Conservation (phyloP, 2,888 invertebrate species). For the Metallyticus violacea region DNA sequence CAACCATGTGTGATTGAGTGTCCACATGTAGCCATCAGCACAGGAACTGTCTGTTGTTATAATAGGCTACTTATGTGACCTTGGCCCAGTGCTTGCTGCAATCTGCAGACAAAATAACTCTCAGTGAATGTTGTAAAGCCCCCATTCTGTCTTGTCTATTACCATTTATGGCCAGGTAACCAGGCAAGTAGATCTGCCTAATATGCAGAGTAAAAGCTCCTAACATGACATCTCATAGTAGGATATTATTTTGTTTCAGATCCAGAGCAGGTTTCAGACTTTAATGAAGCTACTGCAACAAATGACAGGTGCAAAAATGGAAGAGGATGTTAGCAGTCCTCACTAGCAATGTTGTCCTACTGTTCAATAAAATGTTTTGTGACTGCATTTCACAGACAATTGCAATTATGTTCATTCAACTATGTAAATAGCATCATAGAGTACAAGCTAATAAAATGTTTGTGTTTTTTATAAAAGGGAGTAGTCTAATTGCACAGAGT, state of each 20-base stretch:
- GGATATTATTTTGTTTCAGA: conserved; percentile 40
- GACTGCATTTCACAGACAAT: neutral
- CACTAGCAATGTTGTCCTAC: neutral
- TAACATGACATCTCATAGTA: too few species aligned
- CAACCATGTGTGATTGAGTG: too few species aligned
- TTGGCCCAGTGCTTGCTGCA: too few species aligned
- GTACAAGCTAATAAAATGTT: neutral
- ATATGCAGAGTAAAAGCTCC: too few species aligned
- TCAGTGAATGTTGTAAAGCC: too few species aligned
- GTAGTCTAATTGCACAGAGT: neutral
- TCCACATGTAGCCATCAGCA: too few species aligned
- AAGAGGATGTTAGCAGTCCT: neutral
- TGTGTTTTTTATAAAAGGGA: neutral
- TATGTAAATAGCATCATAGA: neutral
- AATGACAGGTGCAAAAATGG: conserved; percentile 42
- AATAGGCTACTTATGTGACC: too few species aligned
- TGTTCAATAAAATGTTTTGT: neutral
- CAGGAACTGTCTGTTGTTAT: too few species aligned
- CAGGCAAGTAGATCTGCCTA: too few species aligned
- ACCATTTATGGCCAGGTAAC: too few species aligned
- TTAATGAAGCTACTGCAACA: conserved; percentile 58
- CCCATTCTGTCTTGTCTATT: too few species aligned
- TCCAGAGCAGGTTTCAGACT: conserved; percentile 56
- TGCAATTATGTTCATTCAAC: neutral
- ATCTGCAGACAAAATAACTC: too few species aligned